A percentile compares a stretch with the other conserved stretches of the same genome.
phyloP scores from a whole-genome alignment of 2,113 vertebrate species.

The Podarcis muralis region DNA sequence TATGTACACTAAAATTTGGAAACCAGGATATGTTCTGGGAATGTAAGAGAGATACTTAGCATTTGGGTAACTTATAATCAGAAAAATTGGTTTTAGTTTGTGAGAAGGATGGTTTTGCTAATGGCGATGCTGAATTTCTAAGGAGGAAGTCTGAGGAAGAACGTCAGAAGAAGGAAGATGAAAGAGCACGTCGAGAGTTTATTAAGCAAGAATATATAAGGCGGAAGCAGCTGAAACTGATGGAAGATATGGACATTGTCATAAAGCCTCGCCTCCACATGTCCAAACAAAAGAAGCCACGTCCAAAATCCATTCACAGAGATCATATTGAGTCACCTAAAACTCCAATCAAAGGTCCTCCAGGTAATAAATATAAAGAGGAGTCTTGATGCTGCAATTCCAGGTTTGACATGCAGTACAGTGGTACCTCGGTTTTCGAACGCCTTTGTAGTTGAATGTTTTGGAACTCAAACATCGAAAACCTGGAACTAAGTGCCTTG shows the following conservation, averaged over 20 bases:
- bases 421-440: no score
- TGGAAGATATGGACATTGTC: constrained; percentile 95
- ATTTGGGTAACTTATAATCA: not conserved
- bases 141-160: constrained; percentile 97
- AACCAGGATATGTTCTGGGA: not conserved
- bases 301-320: constrained; percentile 95
- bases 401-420: constrained; percentile 48
- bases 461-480: no score
- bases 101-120: not conserved
- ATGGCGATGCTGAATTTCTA: constrained; percentile 26
- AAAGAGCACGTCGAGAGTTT: constrained; percentile 89
- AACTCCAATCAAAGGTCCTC: constrained; percentile 87
- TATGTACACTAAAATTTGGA: not conserved
- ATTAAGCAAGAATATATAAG: constrained; percentile 97
- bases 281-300: constrained; percentile 84
- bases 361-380: constrained; percentile 82
- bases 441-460: no score
- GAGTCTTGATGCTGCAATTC: constrained; percentile 72
- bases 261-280: constrained; percentile 85
- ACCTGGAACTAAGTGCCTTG: no score
- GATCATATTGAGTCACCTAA: constrained; percentile 92
- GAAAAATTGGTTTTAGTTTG: not conserved
- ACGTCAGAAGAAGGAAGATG: constrained; percentile 93
- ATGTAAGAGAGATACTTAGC: not conserved
- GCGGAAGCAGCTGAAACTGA: constrained; percentile 95